Conservation (phyloP, 2,888 invertebrate species). For the Eulithis testata region DNA sequence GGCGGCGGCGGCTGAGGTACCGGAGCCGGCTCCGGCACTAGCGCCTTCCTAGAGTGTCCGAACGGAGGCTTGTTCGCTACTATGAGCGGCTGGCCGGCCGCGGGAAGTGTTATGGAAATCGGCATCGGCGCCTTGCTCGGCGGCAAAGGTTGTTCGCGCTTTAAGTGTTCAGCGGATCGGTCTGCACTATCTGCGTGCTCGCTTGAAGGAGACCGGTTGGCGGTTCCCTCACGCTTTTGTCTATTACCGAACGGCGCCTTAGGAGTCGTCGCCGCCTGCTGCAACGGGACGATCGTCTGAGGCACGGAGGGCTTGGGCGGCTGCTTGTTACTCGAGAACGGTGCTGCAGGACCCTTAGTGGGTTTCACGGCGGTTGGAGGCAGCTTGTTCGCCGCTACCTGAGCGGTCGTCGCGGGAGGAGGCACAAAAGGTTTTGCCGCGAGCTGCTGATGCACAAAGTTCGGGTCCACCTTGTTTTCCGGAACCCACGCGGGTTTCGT, state of each 20-base stretch:
- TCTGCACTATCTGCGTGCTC: constrained; percentile 63
- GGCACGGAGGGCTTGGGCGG: constrained; percentile 74
- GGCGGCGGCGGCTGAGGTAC: constrained; percentile 75
- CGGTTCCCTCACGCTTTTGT: constrained; percentile 73
- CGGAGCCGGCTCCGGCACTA: constrained; percentile 64
- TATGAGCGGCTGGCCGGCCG: constrained; percentile 76
- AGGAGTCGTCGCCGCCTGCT: constrained; percentile 73
- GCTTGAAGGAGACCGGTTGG: constrained; percentile 70
- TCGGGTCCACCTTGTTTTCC: constrained; percentile 54
- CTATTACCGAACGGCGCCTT: constrained; percentile 78
- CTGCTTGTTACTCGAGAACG: constrained; percentile 75
- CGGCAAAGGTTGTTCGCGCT: constrained; percentile 71
- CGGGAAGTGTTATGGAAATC: constrained; percentile 78
- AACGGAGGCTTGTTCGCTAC: constrained; percentile 79
- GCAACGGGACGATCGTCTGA: constrained; percentile 73
- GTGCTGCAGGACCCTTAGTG: constrained; percentile 74
- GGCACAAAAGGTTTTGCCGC: constrained; percentile 64
- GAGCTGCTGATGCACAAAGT: constrained; percentile 44
- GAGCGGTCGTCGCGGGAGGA: constrained; percentile 54
- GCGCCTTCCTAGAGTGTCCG: constrained; percentile 71
- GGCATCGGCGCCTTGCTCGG: constrained; percentile 80
- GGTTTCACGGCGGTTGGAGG: constrained; percentile 63
- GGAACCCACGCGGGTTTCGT: constrained; percentile 68
- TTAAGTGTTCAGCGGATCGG: constrained; percentile 59
- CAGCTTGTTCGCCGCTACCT: constrained; percentile 58